These are phyloP conservation scores for Sphaerodactylus townsendi DNA, from an alignment of 2,113 vertebrate genomes.

Conservation along the genomic window DNA sequence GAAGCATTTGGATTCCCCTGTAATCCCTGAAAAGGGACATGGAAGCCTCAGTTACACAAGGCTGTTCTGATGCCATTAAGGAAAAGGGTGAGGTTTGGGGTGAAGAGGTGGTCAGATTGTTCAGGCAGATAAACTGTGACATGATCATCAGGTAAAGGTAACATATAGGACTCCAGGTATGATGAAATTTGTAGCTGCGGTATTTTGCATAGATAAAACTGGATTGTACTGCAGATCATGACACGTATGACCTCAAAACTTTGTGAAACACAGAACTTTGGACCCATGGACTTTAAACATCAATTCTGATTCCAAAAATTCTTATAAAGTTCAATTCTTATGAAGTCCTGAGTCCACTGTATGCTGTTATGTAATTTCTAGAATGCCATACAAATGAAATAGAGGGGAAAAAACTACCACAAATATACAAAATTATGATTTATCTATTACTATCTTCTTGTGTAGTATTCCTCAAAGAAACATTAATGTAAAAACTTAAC, in stretches of 20 bases:
- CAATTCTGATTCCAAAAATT: neutral
- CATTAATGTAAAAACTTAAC: neutral
- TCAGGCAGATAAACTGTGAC: neutral
- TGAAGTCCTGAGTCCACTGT: neutral
- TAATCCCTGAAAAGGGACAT: neutral
- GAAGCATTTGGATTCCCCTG: neutral
- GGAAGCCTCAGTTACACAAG: neutral
- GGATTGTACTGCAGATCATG: neutral
- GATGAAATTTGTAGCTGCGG: neutral
- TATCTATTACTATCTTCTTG: neutral
- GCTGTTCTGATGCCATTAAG: neutral
- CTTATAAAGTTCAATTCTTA: neutral
- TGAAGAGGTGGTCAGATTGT: constrained; percentile 19
- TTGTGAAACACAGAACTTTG: constrained; percentile 43
- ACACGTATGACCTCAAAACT: constrained; percentile 1
- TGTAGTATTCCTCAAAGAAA: neutral
- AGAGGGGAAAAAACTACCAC: neutral
- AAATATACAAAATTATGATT: neutral
- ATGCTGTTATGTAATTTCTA: neutral
- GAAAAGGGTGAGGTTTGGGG: constrained; percentile 20
- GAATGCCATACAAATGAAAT: no score
- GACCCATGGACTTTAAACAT: neutral
- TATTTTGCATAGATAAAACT: constrained; percentile 13
- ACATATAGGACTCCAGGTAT: neutral
- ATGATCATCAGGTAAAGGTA: neutral